These are phyloP conservation scores for Linnaemya vulpina DNA, from an alignment of 2,888 invertebrate species.

Conservation along the genomic window DNA sequence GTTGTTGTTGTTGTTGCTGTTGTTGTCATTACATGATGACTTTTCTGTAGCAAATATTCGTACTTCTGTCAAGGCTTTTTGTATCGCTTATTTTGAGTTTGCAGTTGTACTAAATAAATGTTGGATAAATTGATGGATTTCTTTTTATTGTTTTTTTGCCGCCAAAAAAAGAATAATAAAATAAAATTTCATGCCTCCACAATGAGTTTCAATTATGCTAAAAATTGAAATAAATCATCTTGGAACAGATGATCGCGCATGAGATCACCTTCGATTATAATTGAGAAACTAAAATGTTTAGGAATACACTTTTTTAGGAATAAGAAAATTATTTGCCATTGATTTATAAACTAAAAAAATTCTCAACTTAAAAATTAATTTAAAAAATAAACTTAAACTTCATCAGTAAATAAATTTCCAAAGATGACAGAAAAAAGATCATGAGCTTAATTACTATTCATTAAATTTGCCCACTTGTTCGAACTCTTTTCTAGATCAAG, in stretches of 20 bases:
- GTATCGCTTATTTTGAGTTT: constrained; percentile 18
- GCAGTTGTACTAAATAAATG: constrained; percentile 25
- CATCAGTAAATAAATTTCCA: background rate
- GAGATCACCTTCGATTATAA: constrained; percentile 56
- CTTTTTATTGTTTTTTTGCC: constrained; percentile 17
- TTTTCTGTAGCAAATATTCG: constrained; percentile 43
- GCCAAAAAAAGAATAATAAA: constrained; percentile 63
- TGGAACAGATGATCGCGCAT: constrained; percentile 32
- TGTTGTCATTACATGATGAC: constrained; percentile 45
- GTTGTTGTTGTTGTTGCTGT: too few species aligned
- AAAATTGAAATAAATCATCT: constrained; percentile 61
- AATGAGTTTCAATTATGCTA: constrained; percentile 46
- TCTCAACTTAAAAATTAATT: too few species aligned
- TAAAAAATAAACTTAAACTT: background rate
- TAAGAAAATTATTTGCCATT: background rate
- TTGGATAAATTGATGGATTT: constrained; percentile 51
- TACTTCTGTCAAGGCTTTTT: constrained; percentile 50
- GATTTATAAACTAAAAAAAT: too few species aligned
- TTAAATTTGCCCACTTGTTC: too few species aligned
- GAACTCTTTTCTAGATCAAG: too few species aligned
- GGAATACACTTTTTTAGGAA: background rate
- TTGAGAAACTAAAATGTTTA: constrained; percentile 12
- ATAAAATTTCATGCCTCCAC: constrained; percentile 12
- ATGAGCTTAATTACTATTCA: too few species aligned
- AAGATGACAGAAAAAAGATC: too few species aligned